These are phyloP conservation scores for Pheosia tremula DNA, from an alignment of 2,888 invertebrate genomes.

Conservation along the genomic window DNA sequence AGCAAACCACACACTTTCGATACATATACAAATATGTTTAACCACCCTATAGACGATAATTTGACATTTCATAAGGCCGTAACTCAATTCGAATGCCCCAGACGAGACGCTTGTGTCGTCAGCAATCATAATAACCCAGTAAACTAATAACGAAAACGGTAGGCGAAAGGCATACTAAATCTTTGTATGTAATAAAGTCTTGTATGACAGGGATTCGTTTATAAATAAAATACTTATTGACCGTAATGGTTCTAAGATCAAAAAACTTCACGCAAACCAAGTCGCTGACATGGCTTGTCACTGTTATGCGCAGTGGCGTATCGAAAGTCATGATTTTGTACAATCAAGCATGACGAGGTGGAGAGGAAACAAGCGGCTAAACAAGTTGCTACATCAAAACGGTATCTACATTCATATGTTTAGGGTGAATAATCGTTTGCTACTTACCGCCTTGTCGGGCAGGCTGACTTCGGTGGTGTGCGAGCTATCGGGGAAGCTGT, in stretches of 20 bases:
- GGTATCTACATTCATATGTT: conserved; percentile 30
- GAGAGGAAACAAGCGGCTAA: conserved; percentile 43
- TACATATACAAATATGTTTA: conserved; percentile 17
- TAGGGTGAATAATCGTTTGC: conserved; percentile 23
- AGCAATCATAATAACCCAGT: conserved; percentile 16
- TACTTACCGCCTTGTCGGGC: conserved; percentile 73
- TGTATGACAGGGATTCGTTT: too few species aligned
- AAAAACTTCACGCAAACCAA: too few species aligned
- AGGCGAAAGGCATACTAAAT: conserved; percentile 20
- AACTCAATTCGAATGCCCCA: conserved; percentile 17
- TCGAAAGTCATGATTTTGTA: conserved; percentile 45
- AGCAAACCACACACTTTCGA: conserved; percentile 26
- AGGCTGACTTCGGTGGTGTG: conserved; percentile 55
- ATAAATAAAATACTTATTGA: too few species aligned
- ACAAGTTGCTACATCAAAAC: conserved; percentile 27
- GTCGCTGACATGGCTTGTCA: too few species aligned
- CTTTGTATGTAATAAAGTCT: conserved; percentile 10
- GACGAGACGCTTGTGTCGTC: conserved; percentile 13
- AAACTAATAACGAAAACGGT: conserved; percentile 29
- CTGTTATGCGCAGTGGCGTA: conserved; percentile 34
- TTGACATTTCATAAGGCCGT: conserved; percentile 9
- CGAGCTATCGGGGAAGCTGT: conserved; percentile 64
- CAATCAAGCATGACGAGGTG: conserved; percentile 42
- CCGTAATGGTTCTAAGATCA: too few species aligned
- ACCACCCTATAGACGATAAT: conserved; percentile 7